These are phyloP conservation scores for Sylvia borin DNA, from an alignment of 2,797 vertebrate species.

Conservation along the genomic window DNA sequence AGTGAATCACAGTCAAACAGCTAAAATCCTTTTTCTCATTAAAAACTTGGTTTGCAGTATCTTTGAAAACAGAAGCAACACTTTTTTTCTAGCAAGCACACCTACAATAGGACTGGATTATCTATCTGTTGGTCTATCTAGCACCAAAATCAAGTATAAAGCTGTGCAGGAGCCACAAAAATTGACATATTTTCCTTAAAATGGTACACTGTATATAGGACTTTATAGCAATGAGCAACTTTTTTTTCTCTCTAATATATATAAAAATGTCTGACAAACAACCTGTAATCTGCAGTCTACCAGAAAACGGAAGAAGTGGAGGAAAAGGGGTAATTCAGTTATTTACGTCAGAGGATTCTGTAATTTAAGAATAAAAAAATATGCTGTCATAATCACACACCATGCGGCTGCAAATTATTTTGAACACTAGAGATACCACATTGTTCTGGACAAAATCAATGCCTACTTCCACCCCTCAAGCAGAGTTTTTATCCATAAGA, in stretches of 20 bases:
- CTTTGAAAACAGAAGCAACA: neutral
- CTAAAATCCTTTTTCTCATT: neutral
- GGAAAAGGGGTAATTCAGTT: neutral
- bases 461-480: neutral
- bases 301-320: neutral
- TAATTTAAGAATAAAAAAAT: neutral
- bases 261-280: neutral
- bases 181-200: neutral
- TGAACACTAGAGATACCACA: neutral
- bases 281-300: neutral
- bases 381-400: neutral
- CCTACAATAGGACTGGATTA: neutral
- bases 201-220: neutral
- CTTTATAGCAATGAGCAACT: neutral
- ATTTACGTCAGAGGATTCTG: neutral
- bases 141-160: neutral
- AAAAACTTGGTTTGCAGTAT: fast-evolving
- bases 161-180: neutral
- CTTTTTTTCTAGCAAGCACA: neutral
- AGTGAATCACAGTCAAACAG: neutral
- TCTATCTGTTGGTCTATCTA: neutral
- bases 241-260: neutral
- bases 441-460: neutral
- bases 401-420: neutral
- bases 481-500: neutral